Conservation (phyloP, 1,140 invertebrate genomes). For the Drosophila chauvacae region DNA sequence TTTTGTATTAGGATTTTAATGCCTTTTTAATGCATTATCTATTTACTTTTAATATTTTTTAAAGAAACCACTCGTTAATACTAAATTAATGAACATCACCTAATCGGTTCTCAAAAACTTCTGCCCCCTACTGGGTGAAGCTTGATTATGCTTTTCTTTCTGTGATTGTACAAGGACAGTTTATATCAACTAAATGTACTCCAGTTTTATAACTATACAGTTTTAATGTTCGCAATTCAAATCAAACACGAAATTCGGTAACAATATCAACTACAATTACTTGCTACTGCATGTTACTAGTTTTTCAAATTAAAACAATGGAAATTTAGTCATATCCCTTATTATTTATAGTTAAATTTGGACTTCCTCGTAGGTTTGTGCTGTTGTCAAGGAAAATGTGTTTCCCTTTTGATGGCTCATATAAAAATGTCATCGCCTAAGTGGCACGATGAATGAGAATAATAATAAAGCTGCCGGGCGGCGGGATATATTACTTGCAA, state of each 20-base stretch:
- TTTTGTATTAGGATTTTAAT: no score
- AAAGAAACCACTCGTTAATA: no score
- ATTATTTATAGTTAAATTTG: conserved; percentile 15
- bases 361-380: neutral
- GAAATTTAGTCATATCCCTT: neutral
- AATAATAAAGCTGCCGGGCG: conserved; percentile 67
- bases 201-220: neutral
- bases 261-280: neutral
- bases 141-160: neutral
- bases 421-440: conserved; percentile 55
- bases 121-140: neutral
- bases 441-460: conserved; percentile 29
- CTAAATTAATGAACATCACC: neutral
- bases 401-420: conserved; percentile 34
- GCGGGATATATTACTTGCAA: conserved; percentile 64
- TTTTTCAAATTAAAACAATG: neutral
- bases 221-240: conserved; percentile 13
- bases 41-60: neutral
- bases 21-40: neutral
- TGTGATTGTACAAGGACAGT: conserved; percentile 14
- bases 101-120: neutral
- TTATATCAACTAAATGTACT: conserved; percentile 21
- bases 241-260: conserved; percentile 9
- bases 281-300: neutral
- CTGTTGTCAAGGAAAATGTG: conserved; percentile 8